Evolutionary conservation across 2,888 invertebrate genomes (phyloP), one percentile per base, ranked within the genome.

Genomic region (Epinotia ramella): DNA sequence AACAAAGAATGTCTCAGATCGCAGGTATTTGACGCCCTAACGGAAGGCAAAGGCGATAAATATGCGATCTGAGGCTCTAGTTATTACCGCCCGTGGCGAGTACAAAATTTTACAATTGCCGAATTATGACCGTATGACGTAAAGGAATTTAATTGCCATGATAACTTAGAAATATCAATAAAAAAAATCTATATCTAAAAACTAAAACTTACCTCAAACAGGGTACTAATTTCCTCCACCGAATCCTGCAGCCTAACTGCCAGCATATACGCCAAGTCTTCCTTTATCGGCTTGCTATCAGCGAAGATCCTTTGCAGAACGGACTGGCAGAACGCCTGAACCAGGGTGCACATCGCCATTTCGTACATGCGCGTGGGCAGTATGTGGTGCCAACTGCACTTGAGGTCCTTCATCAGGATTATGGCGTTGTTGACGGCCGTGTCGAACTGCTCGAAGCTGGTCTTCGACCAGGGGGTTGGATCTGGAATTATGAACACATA

Each of bases 311-410:
- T 82, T 16, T 87, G 86, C 73, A 94, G 65, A 70, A 92, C 84
- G 0, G 88, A 84, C 77, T 93, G 91, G 78, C 90, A 89, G 12
- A 94, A 78, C 0, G 85, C 84, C 64, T 87, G 87, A 0, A 89
- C 82, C 6, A 95, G 81, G 0, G 91, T 87, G 68, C 89, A 89
- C 44, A 93, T 80, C 0, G 90, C 85, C 83, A 90, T 87, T 69
- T 90, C 88, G 46, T 93, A 95, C 91, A 94, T 93, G 9, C 84
- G 84, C 0, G 79, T 40, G 0, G 95, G 94, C 0, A 95, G 83
- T 0, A 92, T 81, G 11, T 82, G 79, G 64, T 82, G 79, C 95
- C 95, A 95, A 44, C 83, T 80, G 1, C 81, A 77, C 60, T 86
- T 88, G 0, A 94, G 84, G 28, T 90, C 89, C 59, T 84, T 85